Evolutionary conservation across 2,888 invertebrate genomes (phyloP), one percentile per base, ranked within the genome.

Genomic region (Branchellion lobata): DNA sequence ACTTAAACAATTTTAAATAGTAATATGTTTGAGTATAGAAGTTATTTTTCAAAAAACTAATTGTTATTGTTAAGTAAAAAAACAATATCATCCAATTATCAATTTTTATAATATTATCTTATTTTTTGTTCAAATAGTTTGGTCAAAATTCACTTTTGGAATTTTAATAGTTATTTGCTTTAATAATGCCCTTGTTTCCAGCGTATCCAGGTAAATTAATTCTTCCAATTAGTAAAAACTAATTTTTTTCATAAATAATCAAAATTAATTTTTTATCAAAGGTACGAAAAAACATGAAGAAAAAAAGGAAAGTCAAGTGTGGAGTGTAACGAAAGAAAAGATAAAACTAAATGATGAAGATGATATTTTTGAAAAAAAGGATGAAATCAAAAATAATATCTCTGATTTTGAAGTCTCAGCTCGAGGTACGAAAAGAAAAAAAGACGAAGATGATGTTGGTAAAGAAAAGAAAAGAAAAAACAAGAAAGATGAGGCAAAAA

Each of bases 201-300:
- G 61, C 61, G 21, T 57, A 57, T 24, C n/a, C 61, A 57, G 61
- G 61, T 57, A n/a, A 24, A 57, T 24, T 24, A 57, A 57, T n/a
- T 57, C 3, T 18, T 40, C 14, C 40, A 40, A 40, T 40, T 5
- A 40, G 5, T 40, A 40, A 40, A 40, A n/a, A 47, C 18, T 14
- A 47, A 47, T 47, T 47, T 47, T 47, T 47, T 47, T 14, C 11
- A 47, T 14, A 47, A 47, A 47, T 47, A 14, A 8, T 18, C 21
- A 24, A 24, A 57, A 18, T 14, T 24, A 57, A 57, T 57, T 57
- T 57, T 57, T 57, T 18, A 24, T 24, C 3, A 24, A 24, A 57
- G 61, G 61, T 24, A n/a, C 8, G 5, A 3, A 24, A 18, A 57
- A 57, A n/a, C 5, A 24, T 18, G 61, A 57, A 24, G n/a, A 24